Base-by-base conservation (phyloP, 1,140 invertebrate species). In the Brachionus calyciflorus region DNA sequence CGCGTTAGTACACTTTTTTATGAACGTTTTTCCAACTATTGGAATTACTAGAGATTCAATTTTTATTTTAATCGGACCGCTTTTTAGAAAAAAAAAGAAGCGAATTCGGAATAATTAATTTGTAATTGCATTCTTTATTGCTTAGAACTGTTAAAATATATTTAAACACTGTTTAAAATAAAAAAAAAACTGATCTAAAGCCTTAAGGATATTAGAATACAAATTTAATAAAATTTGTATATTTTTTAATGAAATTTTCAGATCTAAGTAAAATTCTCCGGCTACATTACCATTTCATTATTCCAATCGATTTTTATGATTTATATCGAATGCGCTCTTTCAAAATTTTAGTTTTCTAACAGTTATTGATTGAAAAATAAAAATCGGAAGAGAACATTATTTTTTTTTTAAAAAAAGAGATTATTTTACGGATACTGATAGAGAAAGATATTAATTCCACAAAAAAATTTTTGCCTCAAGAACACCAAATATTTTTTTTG, bases 121-220 rank as follows among this genome's bases (percentile, higher is more conserved):
- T 65, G 17, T 65, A 65, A 65, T 65, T 65, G 60, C 60, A 65
- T 21, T 65, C 37, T 65, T 65, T 65, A 65, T 46, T 65, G 33
- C 33, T 65, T 65, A 6, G 19, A 12, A 21, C 7, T 44, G 19
- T 44, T 65, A 44, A 41, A 44, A 41, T 24, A 65, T 24, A 26
- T 40, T 37, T 41, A n/a, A n/a, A n/a, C n/a, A n/a, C n/a, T n/a
- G n/a, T n/a, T n/a, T n/a, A 17, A 46, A 46, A 46, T 7, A 7
- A 46, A 46, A 46, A 46, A 46, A 46, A 46, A 46, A 46, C n/a
- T 46, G n/a, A 46, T 14, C 9, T 14, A 46, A 46, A 14, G 44
- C 37, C 60, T 41, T 24, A 17, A 37, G 44, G 19, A 44, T 24
- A 65, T 44, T 65, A 44, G 60, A 65, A 65, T 65, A 65, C 60